A percentile compares a stretch with the other conserved stretches of the same genome.
Evolutionary conservation across 2,888 invertebrate species (phyloP).

Genomic region (Congeria kusceri): DNA sequence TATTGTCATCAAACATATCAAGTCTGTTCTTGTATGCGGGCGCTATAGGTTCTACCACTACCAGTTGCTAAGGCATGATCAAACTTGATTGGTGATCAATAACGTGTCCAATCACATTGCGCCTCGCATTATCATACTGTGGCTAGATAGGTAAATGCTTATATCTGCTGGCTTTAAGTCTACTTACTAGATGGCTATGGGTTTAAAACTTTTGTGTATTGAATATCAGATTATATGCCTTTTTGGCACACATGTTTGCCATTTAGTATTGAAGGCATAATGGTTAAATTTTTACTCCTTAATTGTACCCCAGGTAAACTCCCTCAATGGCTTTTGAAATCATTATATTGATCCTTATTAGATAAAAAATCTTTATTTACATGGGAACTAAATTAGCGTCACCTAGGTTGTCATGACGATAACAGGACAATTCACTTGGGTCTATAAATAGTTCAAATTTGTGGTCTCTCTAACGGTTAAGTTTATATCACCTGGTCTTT

Average conservation of each 20-base stretch:
- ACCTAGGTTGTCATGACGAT: constrained; percentile 53
- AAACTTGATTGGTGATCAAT: constrained; percentile 64
- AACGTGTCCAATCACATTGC: constrained; percentile 60
- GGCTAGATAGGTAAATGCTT: constrained; percentile 39
- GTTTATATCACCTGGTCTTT: too few relatives aligned
- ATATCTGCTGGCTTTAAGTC: constrained; percentile 7
- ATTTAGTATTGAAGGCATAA: too few relatives aligned
- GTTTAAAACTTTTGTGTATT: constrained; percentile 6
- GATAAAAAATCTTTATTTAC: constrained; percentile 47
- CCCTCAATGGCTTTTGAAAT: constrained; percentile 34
- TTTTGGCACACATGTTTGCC: too few relatives aligned
- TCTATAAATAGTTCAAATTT: constrained; percentile 61
- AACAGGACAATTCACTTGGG: constrained; percentile 32
- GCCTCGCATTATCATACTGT: constrained; percentile 53
- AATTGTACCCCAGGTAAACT: too few relatives aligned
- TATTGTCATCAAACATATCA: constrained; percentile 34
- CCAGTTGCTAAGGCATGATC: constrained; percentile 58
- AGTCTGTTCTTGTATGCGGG: constrained; percentile 47
- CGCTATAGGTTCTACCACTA: constrained; percentile 39
- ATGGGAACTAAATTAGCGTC: constrained; percentile 49
- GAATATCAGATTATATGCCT: neutral
- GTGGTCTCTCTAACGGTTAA: neutral
- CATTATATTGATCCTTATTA: constrained; percentile 35
- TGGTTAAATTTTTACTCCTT: too few relatives aligned
- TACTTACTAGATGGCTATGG: neutral